These are phyloP conservation scores for Corvus cornix DNA, from an alignment of 2,113 vertebrate species.

Conservation along the genomic window DNA sequence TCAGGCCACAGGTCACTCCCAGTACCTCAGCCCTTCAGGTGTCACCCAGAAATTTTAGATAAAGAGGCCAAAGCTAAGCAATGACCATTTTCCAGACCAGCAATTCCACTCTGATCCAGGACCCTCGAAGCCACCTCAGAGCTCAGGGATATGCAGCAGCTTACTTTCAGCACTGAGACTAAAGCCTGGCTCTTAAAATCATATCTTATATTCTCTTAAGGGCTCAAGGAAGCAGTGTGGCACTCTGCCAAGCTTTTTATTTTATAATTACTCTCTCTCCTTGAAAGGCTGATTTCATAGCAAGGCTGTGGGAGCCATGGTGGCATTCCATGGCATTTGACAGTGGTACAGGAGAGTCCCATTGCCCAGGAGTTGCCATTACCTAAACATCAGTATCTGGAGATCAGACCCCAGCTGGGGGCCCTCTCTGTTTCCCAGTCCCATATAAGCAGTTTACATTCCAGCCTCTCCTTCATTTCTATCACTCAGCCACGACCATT, in stretches of 20 bases:
- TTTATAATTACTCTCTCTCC: not conserved
- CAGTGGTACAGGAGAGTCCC: not conserved
- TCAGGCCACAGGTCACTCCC: not conserved
- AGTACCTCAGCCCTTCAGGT: not conserved
- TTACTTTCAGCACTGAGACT: not conserved
- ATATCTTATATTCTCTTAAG: not conserved
- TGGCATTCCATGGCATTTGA: not conserved
- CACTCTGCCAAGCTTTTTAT: not conserved
- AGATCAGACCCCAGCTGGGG: not conserved
- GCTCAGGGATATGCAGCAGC: not conserved
- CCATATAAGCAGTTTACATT: not conserved
- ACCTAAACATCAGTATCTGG: not conserved
- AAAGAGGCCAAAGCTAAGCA: not conserved
- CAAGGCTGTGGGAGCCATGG: not conserved
- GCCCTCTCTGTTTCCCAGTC: not conserved
- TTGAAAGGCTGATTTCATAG: not conserved
- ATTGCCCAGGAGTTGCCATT: not conserved
- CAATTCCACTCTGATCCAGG: not conserved
- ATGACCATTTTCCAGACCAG: accelerated
- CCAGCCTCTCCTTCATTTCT: not conserved
- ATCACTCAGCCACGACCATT: not conserved
- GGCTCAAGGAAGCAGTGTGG: not conserved
- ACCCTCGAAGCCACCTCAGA: not conserved
- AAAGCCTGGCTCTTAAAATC: not conserved
- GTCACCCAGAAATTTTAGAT: not conserved